Evolutionary conservation across 2,888 invertebrate genomes (phyloP).

Genomic region (Glaucopsyche alexis): DNA sequence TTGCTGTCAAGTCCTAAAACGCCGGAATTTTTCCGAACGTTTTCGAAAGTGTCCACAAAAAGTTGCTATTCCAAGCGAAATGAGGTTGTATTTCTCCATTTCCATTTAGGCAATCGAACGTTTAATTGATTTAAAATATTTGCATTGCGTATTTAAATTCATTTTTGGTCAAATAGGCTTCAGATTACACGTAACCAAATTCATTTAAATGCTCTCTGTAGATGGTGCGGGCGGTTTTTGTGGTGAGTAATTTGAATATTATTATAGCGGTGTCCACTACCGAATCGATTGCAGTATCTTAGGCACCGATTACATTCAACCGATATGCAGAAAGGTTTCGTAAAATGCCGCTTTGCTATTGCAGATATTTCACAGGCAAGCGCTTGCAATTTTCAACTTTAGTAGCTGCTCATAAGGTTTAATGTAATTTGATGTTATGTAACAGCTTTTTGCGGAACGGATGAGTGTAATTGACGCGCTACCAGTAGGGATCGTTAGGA

Average conservation of each 20-base stretch:
- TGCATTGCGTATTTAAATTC: conserved; percentile 38
- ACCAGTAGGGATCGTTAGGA: conserved; percentile 49
- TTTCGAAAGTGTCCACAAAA: not conserved
- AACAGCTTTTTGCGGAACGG: not conserved
- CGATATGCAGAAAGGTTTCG: not conserved
- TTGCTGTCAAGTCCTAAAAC: not conserved
- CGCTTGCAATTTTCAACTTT: not conserved
- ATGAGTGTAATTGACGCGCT: conserved; percentile 5
- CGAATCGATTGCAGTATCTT: conserved; percentile 53
- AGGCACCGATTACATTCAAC: conserved; percentile 43
- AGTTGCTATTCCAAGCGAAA: not conserved
- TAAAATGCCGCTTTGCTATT: not conserved
- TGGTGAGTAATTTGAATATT: conserved; percentile 60
- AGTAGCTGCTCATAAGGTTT: not conserved
- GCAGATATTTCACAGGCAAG: not conserved
- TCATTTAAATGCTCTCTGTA: conserved; percentile 58
- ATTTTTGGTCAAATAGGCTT: conserved; percentile 44
- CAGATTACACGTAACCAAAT: conserved; percentile 57
- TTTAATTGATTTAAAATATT: conserved; percentile 35
- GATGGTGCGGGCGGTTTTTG: conserved; percentile 56
- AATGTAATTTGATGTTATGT: not conserved
- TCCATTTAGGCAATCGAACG: conserved; percentile 37
- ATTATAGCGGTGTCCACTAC: conserved; percentile 63
- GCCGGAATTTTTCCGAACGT: not conserved
- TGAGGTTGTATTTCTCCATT: conserved; percentile 1